Evolutionary conservation across 2,888 invertebrate species (phyloP), one percentile per base, ranked within the genome.

Genomic region (Endomychus coccineus): DNA sequence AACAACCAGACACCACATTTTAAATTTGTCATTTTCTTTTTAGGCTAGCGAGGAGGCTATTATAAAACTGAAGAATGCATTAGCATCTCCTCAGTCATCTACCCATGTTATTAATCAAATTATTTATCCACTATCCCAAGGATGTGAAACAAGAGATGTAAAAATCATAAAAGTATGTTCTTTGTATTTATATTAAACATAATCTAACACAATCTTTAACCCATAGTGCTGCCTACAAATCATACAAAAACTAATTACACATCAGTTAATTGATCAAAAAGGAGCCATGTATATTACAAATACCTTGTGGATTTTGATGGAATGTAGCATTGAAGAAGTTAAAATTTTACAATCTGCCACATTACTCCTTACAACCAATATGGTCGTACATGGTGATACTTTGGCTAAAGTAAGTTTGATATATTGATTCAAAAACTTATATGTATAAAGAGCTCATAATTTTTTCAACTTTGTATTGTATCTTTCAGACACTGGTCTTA

Each of bases 21-120:
- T 25, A 7, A 7, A 5, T 10, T 7, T 5, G n/a, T 25, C n/a
- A 7, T 22, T 5, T 11, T 15, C 54, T 32, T 73, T 75, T 27
- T 62, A 96, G 94, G 89, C 95, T 42, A 91, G 95, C 58, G 97
- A 97, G 67, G 89, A 95, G 69, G 91, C 92, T 30, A 86, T 96
- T 54, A 77, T 86, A 41, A 95, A 94, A 67, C 66, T 97, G 29
- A 75, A 88, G 44, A 77, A 83, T 51, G 83, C 86, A 7, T 71
- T 83, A 23, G 75, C 77, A 50, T 80, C 80, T 54, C 82, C 84
- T 6, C 81, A 85, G 61, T 77, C 80, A 49, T 84, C 88, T n/a
- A 73, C 94, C 36, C 86, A 88, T 61, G 83, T 90, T 13, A 88
- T 92, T 42, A 85, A 88, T 60, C 96, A 97, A 70, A 87, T 98